phyloP scores from a whole-genome alignment of 1,140 invertebrate genomes.

The Drosophila ficusphila region DNA sequence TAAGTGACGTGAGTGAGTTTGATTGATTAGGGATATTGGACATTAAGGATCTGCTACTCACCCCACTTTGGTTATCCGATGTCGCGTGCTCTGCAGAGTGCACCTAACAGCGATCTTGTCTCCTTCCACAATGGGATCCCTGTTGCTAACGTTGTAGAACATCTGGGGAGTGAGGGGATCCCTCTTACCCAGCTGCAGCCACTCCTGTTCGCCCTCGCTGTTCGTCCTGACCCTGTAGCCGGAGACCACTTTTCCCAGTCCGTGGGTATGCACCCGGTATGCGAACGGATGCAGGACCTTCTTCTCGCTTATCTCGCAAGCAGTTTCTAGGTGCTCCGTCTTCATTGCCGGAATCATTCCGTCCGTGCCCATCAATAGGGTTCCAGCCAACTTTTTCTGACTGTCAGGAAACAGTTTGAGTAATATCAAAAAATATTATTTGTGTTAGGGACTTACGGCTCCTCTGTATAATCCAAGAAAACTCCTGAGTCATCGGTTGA shows the following conservation, averaged over 20 bases:
- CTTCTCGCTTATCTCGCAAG: slow-evolving; percentile 91
- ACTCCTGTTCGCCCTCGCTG: slow-evolving; percentile 87
- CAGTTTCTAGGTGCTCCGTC: slow-evolving; percentile 94
- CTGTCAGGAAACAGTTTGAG: slow-evolving; percentile 76
- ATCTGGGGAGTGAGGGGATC: slow-evolving; percentile 97
- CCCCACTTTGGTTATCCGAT: slow-evolving; percentile 90
- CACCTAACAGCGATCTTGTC: slow-evolving; percentile 95
- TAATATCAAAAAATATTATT: neutral
- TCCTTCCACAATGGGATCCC: slow-evolving; percentile 86
- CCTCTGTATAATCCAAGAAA: slow-evolving; percentile 90
- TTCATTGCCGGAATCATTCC: slow-evolving; percentile 90
- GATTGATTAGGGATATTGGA: neutral
- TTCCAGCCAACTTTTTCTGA: slow-evolving; percentile 92
- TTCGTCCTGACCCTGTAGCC: slow-evolving; percentile 91
- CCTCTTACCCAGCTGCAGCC: slow-evolving; percentile 95
- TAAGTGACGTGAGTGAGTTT: no score
- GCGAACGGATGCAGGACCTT: slow-evolving; percentile 97
- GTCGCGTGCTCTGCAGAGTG: slow-evolving; percentile 92
- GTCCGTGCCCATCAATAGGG: slow-evolving; percentile 93
- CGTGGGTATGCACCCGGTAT: slow-evolving; percentile 97
- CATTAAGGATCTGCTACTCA: slow-evolving; percentile 73
- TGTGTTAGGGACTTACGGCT: slow-evolving; percentile 86
- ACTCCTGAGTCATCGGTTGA: slow-evolving; percentile 93
- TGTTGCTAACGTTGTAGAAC: slow-evolving; percentile 95
- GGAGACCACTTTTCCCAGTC: slow-evolving; percentile 92